Base-by-base conservation (phyloP, 1,140 invertebrate genomes). In the Agraylea sexmaculata region DNA sequence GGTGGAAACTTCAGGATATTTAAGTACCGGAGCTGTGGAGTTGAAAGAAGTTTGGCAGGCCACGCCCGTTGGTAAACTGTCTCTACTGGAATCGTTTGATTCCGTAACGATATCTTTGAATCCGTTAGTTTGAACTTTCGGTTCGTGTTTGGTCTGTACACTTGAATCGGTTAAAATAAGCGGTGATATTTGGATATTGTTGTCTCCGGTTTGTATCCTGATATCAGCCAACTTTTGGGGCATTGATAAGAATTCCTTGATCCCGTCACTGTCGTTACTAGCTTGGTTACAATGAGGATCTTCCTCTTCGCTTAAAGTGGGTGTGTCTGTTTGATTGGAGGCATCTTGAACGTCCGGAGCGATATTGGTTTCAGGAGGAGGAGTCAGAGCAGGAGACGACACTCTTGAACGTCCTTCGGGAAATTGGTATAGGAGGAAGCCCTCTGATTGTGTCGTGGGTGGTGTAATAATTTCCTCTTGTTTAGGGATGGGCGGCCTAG, bases 301-400 rank as follows among this genome's bases (percentile, higher is more conserved):
- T 12, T 73, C 70, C 29, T 73, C 70, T 44, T 71, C 70, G 18
- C 68, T 66, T 33, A 65, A 73, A 7, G 69, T 59, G 1, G 72
- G 70, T 1, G 72, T 68, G 45, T 85, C 82, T 0, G 81, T 84
- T 60, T 86, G 83, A 53, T 85, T 85, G 12, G 80, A 83, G 0
- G 82, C 82, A 50, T 86, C 81, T 58, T 76, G 80, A 31, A 83
- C 80, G 12, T 70, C 69, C 6, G 70, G 70, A 3, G 46, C 21
- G 6, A 54, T 42, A 36, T 64, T 58, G 5, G 63, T 55, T 36
- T 77, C 74, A 8, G 74, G 73, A 2, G 73, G 72, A 10, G 74
- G 75, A 2, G 75, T 74, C 2, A 75, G 55, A 20, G 70, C 75
- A 1, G 71, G 68, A 0, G 59, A 56, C 0, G 60, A 59, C n/a